Conservation (phyloP, 1,140 invertebrate species). For the Drosophila burlai region DNA sequence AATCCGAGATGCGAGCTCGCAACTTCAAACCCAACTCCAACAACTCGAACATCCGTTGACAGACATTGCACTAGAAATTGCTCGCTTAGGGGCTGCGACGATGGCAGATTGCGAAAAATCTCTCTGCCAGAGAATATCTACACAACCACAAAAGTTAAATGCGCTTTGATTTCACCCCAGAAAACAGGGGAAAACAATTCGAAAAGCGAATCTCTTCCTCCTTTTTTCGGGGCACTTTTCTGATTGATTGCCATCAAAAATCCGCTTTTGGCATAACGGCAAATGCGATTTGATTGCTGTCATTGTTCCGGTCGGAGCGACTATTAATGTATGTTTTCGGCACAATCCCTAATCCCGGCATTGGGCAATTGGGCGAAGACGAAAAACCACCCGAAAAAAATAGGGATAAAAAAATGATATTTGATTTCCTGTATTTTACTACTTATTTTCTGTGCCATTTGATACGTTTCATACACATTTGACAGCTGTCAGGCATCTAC, state of each 20-base stretch:
- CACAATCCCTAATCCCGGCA: constrained; percentile 66
- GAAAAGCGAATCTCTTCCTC: constrained; percentile 27
- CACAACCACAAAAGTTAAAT: constrained; percentile 78
- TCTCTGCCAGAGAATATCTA: constrained; percentile 15
- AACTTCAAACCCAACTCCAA: neutral
- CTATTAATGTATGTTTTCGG: constrained; percentile 81
- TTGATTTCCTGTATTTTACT: constrained; percentile 51
- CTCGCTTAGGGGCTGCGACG: constrained; percentile 48
- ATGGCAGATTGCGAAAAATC: constrained; percentile 33
- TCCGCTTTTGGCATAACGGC: constrained; percentile 76
- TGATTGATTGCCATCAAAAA: constrained; percentile 81
- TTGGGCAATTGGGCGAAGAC: constrained; percentile 69
- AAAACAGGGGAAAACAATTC: constrained; percentile 53
- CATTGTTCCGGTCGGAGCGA: constrained; percentile 46
- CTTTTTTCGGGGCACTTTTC: constrained; percentile 52
- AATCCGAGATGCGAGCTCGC: neutral
- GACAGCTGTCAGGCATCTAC: constrained; percentile 76
- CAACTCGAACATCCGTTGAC: constrained; percentile 17
- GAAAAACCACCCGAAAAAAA: constrained; percentile 39
- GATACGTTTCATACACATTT: constrained; percentile 62
- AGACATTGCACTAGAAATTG: constrained; percentile 24
- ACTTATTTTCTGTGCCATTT: constrained; percentile 58
- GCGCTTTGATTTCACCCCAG: constrained; percentile 75
- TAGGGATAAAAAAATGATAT: constrained; percentile 55
- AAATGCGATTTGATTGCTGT: constrained; percentile 80